Evolutionary conservation across 1,140 invertebrate species (phyloP), one percentile per base, ranked within the genome.

Genomic region (Thaumatotibia leucotreta): DNA sequence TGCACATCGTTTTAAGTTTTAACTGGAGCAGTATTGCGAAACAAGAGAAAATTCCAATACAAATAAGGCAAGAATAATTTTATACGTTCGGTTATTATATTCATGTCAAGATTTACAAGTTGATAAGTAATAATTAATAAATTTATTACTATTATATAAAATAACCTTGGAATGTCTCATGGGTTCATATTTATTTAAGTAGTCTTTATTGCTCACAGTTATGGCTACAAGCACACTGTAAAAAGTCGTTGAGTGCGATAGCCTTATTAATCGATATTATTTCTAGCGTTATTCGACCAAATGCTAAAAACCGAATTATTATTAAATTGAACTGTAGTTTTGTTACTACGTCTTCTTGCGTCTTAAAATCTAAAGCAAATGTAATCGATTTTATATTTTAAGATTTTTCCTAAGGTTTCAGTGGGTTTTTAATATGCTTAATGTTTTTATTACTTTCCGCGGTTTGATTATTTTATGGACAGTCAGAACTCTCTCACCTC

Each of bases 1-100:
- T 27, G 27, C n/a, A 58, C 24, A n/a, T 58, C n/a, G 52, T 58
- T 29, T 10, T n/a, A n/a, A n/a, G n/a, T n/a, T n/a, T n/a, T 27
- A 58, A 27, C 52, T 58, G 52, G 52, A 58, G 52, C 52, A 58
- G 52, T 6, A 14, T 58, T 58, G 52, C 27, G 52, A 58, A 24
- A 58, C 24, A 29, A 58, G 24, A 17, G 52, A 58, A 58, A 58
- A 6, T 58, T 58, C 6, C 23, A 31, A 58, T 17, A 5, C n/a
- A 58, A 54, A 54, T 22, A 54, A 24, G 50, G 50, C n/a, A 54
- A 54, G n/a, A 31, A 14, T 14, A 0, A 2, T 58, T 58, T 58
- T 29, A 14, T 14, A 58, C 20, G 14, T 29, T 58, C n/a, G 52
- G 10, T 24, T 54, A 24, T 23, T n/a, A 54, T 27, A 23, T 54